Evolutionary conservation across 2,888 invertebrate species (phyloP).

Genomic region (Tetanocera ferruginea): DNA sequence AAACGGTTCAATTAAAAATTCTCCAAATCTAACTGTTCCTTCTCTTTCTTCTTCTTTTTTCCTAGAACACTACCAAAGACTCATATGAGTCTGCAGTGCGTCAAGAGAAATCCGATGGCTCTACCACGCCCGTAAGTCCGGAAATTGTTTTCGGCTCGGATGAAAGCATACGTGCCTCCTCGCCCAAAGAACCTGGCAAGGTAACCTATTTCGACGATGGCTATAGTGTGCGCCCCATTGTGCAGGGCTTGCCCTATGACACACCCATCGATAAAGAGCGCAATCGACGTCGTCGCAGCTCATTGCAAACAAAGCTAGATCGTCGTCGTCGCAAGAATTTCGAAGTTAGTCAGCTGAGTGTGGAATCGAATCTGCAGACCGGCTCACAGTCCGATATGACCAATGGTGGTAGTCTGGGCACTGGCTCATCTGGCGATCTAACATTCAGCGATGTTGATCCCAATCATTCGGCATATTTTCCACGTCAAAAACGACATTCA

Average conservation of each 20-base stretch:
- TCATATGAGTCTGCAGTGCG: constrained; percentile 68
- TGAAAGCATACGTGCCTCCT: constrained; percentile 64
- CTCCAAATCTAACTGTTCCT: not conserved
- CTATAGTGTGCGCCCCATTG: constrained; percentile 55
- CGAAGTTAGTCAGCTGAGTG: constrained; percentile 59
- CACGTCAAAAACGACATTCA: constrained; percentile 80
- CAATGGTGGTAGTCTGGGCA: constrained; percentile 45
- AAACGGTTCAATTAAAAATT: not conserved
- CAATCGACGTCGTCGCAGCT: constrained; percentile 67
- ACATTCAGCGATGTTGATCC: constrained; percentile 60
- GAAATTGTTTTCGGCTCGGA: constrained; percentile 63
- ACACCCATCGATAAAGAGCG: constrained; percentile 62
- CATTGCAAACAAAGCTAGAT: constrained; percentile 68
- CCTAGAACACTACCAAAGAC: constrained; percentile 63
- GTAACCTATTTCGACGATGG: constrained; percentile 64
- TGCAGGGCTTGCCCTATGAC: constrained; percentile 56
- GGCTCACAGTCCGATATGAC: constrained; percentile 49
- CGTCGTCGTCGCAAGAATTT: constrained; percentile 68
- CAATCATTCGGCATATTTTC: constrained; percentile 62
- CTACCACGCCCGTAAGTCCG: constrained; percentile 56
- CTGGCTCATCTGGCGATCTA: constrained; percentile 54
- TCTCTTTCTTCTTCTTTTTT: constrained; percentile 15
- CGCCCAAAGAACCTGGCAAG: constrained; percentile 64
- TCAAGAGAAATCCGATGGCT: constrained; percentile 67
- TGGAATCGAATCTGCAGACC: constrained; percentile 50